phyloP scores from a whole-genome alignment of 2,888 invertebrate genomes.

The Aleiodes leptofemur region DNA sequence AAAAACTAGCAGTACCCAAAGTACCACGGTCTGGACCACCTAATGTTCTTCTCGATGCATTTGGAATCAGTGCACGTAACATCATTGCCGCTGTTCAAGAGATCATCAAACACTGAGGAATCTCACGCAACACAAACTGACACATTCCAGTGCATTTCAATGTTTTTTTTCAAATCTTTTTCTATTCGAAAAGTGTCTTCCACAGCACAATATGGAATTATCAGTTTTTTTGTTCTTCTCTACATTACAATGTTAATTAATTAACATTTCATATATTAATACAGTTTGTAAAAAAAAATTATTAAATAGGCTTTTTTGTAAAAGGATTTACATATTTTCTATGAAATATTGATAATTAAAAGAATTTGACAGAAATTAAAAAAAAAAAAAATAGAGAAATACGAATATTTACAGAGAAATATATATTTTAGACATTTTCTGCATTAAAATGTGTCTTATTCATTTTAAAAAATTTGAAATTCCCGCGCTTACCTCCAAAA shows the following conservation, averaged over 20 bases:
- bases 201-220: not conserved
- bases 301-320: constrained; percentile 6
- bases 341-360: not conserved
- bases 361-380: not conserved
- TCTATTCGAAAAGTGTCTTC: constrained; percentile 7
- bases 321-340: constrained; percentile 8
- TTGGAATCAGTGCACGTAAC: constrained; percentile 90
- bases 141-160: constrained; percentile 31
- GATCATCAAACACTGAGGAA: constrained; percentile 77
- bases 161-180: not conserved
- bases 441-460: not conserved
- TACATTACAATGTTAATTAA: not conserved
- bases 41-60: constrained; percentile 88
- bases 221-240: too few species aligned
- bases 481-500: not conserved
- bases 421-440: constrained; percentile 24
- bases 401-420: not conserved
- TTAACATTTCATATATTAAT: not conserved
- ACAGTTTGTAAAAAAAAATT: constrained; percentile 14
- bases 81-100: constrained; percentile 84
- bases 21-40: constrained; percentile 97
- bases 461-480: not conserved
- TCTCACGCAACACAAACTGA: not conserved
- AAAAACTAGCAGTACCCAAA: constrained; percentile 86
- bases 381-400: not conserved